phyloP scores from a whole-genome alignment of 2,797 vertebrate species.

The Anolis apletophallus region DNA sequence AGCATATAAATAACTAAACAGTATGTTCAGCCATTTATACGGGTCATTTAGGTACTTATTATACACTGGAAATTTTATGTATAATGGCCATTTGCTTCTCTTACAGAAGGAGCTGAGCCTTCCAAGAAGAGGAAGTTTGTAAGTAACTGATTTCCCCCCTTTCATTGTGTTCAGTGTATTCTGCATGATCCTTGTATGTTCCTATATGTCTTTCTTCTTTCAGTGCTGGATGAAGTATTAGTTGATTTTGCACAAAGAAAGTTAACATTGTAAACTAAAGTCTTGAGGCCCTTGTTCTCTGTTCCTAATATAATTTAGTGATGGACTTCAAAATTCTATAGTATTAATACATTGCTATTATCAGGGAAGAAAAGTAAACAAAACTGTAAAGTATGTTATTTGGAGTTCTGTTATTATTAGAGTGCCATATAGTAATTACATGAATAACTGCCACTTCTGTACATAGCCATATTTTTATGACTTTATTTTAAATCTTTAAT shows the following conservation, averaged over 20 bases:
- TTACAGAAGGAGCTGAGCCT: conserved; percentile 98
- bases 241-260: conserved; percentile 25
- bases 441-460: conserved; percentile 39
- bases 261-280: conserved; percentile 43
- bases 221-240: conserved; percentile 31
- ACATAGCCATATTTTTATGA: neutral
- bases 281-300: neutral
- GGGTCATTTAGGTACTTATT: neutral
- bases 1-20: neutral
- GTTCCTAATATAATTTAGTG: too few relatives aligned
- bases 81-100: conserved; percentile 63
- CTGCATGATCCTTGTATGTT: conserved; percentile 39
- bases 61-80: neutral
- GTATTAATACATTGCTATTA: conserved; percentile 17
- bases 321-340: conserved; percentile 36
- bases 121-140: conserved; percentile 98
- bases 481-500: neutral
- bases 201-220: conserved; percentile 44
- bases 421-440: conserved; percentile 26
- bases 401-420: conserved; percentile 19
- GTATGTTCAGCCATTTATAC: neutral
- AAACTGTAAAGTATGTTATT: conserved; percentile 21
- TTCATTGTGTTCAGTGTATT: conserved; percentile 15
- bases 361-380: too few relatives aligned
- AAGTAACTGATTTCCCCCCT: conserved; percentile 82